Conservation (phyloP, 1,140 invertebrate genomes). For the Campoletis sonorensis region DNA sequence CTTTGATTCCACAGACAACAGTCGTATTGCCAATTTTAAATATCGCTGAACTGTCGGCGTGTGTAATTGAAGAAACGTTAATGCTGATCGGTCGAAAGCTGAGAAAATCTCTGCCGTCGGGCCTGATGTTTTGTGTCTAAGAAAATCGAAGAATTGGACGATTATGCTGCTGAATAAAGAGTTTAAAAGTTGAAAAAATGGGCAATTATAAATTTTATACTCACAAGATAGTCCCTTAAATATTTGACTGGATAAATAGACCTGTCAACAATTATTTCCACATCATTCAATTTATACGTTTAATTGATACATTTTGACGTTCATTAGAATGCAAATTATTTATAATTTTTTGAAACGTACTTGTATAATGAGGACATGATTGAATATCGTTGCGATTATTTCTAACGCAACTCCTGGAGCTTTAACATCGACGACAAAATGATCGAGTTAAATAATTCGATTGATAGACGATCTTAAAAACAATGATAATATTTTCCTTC, state of each 20-base stretch:
- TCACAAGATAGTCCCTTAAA: conserved; percentile 79
- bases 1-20: conserved; percentile 87
- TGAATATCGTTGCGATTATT: neutral
- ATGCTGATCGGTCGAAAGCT: conserved; percentile 80
- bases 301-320: neutral
- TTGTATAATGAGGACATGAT: conserved; percentile 51
- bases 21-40: conserved; percentile 85
- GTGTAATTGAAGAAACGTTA: conserved; percentile 81
- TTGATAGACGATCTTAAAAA: no score
- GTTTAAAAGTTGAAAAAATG: neutral
- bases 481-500: no score
- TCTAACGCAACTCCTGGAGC: no score
- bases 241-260: conserved; percentile 81
- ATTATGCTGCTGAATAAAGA: neutral
- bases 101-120: conserved; percentile 82
- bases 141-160: conserved; percentile 50
- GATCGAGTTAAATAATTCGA: no score
- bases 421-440: no score
- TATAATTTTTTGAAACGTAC: conserved; percentile 34
- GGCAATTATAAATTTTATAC: conserved; percentile 46
- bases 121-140: conserved; percentile 77
- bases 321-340: neutral
- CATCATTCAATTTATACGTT: neutral
- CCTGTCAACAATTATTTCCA: conserved; percentile 66
- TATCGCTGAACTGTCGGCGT: conserved; percentile 85